A percentile compares a stretch with the other conserved stretches of the same genome.
phyloP scores from a whole-genome alignment of 2,888 invertebrate species.

The Panzeria rudis region DNA sequence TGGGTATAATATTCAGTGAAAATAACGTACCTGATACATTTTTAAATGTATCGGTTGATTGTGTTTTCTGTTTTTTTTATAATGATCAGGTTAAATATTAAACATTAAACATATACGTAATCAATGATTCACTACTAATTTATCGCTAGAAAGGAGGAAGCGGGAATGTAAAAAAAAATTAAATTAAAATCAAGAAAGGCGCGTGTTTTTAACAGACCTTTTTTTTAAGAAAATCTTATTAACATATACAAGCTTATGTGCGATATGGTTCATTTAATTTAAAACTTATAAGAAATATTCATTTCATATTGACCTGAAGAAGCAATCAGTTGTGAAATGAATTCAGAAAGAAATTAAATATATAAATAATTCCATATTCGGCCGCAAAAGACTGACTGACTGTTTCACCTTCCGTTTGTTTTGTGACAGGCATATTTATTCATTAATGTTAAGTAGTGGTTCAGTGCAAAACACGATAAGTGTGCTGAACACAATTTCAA shows the following conservation, averaged over 20 bases:
- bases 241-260: constrained; percentile 10
- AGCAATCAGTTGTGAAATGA: constrained; percentile 70
- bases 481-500: constrained; percentile 72
- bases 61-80: constrained; percentile 45
- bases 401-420: constrained; percentile 20
- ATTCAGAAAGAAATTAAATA: constrained; percentile 62
- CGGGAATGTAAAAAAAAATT: constrained; percentile 7
- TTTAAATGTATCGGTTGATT: constrained; percentile 46
- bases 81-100: constrained; percentile 69
- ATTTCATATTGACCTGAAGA: constrained; percentile 69
- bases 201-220: constrained; percentile 48
- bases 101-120: constrained; percentile 36
- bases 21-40: constrained; percentile 61
- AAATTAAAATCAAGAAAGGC: constrained; percentile 63
- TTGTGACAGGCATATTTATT: constrained; percentile 36
- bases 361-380: constrained; percentile 47
- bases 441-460: constrained; percentile 47
- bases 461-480: constrained; percentile 70
- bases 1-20: too few relatives aligned
- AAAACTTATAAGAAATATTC: constrained; percentile 57
- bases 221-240: background rate
- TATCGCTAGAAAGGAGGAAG: constrained; percentile 32
- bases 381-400: background rate
- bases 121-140: constrained; percentile 59
- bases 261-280: constrained; percentile 65